phyloP scores from a whole-genome alignment of 2,888 invertebrate species.

The Cinara cedri region DNA sequence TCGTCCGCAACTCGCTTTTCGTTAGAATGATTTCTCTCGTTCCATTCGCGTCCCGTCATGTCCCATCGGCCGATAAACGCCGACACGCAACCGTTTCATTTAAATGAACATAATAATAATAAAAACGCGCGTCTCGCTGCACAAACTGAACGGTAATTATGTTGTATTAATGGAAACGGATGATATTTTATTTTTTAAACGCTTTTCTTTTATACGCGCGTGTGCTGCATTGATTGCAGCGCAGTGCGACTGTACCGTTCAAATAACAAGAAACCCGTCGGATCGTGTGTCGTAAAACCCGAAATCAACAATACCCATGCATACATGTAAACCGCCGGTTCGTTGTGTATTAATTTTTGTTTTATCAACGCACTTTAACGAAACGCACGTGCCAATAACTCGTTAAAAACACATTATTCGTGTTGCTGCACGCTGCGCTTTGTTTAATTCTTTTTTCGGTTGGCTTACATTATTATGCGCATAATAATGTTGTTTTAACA shows the following conservation, averaged over 20 bases:
- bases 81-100: no score
- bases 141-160: no score
- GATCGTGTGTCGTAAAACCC: no score
- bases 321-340: background rate
- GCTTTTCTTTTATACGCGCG: background rate
- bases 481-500: no score
- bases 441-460: no score
- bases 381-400: constrained; percentile 27
- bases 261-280: background rate
- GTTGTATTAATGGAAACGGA: background rate
- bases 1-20: no score
- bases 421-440: background rate
- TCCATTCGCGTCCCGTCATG: no score
- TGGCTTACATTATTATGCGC: background rate
- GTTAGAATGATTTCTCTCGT: no score
- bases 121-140: no score
- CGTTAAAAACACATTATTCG: constrained; percentile 37
- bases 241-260: no score
- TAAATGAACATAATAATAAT: no score
- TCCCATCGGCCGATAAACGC: no score
- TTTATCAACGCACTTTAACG: background rate
- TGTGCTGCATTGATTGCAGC: background rate
- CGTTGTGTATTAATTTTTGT: background rate
- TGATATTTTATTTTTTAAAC: background rate
- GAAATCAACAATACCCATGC: constrained; percentile 5